Percentiles rank a stretch among this genome's conserved stretches.
phyloP scores from a whole-genome alignment of 2,888 invertebrate species.

The Steinernema hermaphroditum region DNA sequence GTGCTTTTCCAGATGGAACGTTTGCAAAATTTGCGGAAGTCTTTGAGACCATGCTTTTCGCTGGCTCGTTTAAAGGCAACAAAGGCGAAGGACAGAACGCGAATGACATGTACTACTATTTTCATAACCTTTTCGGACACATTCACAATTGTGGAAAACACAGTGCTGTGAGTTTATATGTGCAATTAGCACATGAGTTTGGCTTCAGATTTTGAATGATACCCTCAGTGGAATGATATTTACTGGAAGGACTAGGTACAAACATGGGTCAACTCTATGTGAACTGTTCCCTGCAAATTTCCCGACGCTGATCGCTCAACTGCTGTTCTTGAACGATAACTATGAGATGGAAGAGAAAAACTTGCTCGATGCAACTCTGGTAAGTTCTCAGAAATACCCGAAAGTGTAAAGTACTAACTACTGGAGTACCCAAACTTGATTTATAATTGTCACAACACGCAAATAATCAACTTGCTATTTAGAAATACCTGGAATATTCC shows the following conservation, averaged over 20 bases:
- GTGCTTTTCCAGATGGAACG: constrained; percentile 55
- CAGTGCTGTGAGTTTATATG: neutral
- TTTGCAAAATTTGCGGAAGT: constrained; percentile 39
- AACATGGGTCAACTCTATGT: constrained; percentile 69
- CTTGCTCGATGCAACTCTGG: neutral
- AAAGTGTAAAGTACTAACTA: too few relatives aligned
- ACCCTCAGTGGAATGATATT: constrained; percentile 57
- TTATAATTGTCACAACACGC: too few relatives aligned
- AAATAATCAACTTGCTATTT: too few relatives aligned
- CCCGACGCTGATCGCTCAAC: constrained; percentile 57
- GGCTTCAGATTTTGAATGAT: constrained; percentile 36
- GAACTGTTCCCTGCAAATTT: constrained; percentile 69
- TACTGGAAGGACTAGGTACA: constrained; percentile 67
- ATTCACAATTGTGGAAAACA: constrained; percentile 66
- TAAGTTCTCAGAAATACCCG: too few relatives aligned
- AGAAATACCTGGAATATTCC: too few relatives aligned
- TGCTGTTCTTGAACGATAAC: constrained; percentile 45
- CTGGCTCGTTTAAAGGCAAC: constrained; percentile 84
- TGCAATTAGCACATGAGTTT: neutral
- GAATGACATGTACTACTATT: constrained; percentile 75
- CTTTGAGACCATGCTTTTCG: constrained; percentile 79
- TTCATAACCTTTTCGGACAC: constrained; percentile 78
- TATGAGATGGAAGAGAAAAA: neutral
- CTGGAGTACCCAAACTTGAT: too few relatives aligned
- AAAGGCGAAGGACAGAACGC: constrained; percentile 75